Base-by-base conservation (phyloP, 2,888 invertebrate species). In the Epistrophe eligans region DNA sequence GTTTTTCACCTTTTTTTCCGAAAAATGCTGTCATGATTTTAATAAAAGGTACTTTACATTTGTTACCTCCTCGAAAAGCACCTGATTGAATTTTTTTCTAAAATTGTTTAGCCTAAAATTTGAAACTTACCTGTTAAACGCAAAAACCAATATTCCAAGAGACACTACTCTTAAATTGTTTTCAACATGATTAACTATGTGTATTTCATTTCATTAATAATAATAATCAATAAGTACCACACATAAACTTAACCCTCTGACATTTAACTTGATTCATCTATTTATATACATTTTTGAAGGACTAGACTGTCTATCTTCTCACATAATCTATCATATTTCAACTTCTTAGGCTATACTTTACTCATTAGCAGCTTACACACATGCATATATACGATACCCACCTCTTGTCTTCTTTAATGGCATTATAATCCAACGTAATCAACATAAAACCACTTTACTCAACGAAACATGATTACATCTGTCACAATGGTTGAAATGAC, bases 401-500 rank as follows among this genome's bases (percentile, higher is more conserved):
- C 19, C 10, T 40, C n/a, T 40, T 35, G 19, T 43, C 55, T 15
- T 8, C 15, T 17, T 17, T 5, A 35, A 35, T 52, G 40, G 43
- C 43, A 67, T 64, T 48, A 66, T 67, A 73, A 73, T 60, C 71
- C 45, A 32, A n/a, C 52, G 45, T 67, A 66, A 72, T 84, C 72
- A 60, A 60, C 76, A 35, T 45, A 55, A 77, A 80, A 77, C 84
- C 77, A 84, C 66, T 73, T 80, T 43, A 60, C 55, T 35, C 66
- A 9, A 55, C 58, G 45, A 77, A 80, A 80, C 72, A 48, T 72
- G 84, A 80, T 80, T 77, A 52, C 67, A 77, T 28, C 80, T 77
- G 71, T 80, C 76, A 74, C 48, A 79, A 74, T 82, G 40, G 77
- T 40, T 74, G 62, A 60, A 58, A 73, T 83, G 79, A 55, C 45